Conservation (phyloP, 2,888 invertebrate species). For the Morpho deidamia region DNA sequence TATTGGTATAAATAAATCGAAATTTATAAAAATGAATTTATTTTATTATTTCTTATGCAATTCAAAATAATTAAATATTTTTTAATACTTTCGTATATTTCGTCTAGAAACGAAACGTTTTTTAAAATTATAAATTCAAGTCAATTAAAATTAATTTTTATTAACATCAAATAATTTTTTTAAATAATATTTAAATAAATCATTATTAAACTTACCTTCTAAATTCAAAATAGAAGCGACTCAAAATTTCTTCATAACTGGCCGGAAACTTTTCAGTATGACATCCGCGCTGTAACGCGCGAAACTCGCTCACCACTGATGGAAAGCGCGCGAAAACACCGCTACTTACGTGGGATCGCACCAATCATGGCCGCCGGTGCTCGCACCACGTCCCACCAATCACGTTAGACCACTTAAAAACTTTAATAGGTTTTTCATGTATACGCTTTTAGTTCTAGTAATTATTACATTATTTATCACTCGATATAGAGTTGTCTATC, state of each 20-base stretch:
- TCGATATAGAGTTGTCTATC: no score
- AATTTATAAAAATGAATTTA: no score
- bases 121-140: no score
- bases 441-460: conserved; percentile 32
- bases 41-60: no score
- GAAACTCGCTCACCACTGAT: conserved; percentile 60
- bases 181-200: not conserved
- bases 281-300: conserved; percentile 35
- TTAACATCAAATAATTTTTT: not conserved
- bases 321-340: conserved; percentile 66
- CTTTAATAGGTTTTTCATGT: conserved; percentile 72
- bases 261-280: conserved; percentile 8
- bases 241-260: conserved; percentile 12
- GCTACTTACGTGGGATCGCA: conserved; percentile 52
- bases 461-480: conserved; percentile 13
- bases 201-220: conserved; percentile 9
- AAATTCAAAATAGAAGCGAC: not conserved
- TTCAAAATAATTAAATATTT: no score
- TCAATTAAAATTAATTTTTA: no score
- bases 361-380: conserved; percentile 55
- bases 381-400: conserved; percentile 51
- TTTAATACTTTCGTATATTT: no score
- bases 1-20: no score
- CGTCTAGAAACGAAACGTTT: no score
- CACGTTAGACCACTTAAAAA: conserved; percentile 57